Base-by-base conservation (phyloP, 2,113 vertebrate species). In the Copsychus sechellarum region DNA sequence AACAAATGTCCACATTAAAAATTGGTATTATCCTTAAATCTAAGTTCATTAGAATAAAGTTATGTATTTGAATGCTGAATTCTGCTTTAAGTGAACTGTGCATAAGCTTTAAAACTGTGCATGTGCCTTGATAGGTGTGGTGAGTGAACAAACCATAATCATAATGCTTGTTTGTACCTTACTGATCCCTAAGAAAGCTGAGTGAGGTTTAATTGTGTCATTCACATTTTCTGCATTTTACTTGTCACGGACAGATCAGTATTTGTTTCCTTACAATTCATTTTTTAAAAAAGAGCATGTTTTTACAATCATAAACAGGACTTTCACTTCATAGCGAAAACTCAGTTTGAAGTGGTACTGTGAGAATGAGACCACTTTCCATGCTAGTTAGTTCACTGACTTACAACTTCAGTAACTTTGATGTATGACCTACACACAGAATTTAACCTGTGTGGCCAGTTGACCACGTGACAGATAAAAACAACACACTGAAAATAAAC, bases 371-470 rank as follows among this genome's bases (percentile, higher is more conserved):
- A 57, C 12, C n/a, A 34, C 62, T 74, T 85, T 71, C 56, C 67
- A 78, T 50, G 72, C 67, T 57, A 88, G 29, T 12, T 53, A 58
- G 26, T 21, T 83, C 38, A 54, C 20, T 51, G 82, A 83, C 84
- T 58, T 69, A 77, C 11, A 85, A 43, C 50, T 90, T 67, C 43
- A 71, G 29, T 38, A 57, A 86, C n/a, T 82, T 73, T 65, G 79
- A 95, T 87, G 57, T 76, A 95, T 74, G 86, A 72, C 88, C 93
- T 91, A 82, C 56, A 54, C 28, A n/a, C n/a, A 91, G 73, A 90
- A 65, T 72, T 69, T 56, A 92, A 81, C 77, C n/a, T 85, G 40
- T 6, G 31, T 60, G 33, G 62, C 57, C 57, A 5, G 19, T 16
- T 88, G 69, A 79, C n/a, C 6, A 69, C 42, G 43, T 48, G 74